phyloP scores from a whole-genome alignment of 2,113 vertebrate species.

The Ornithorhynchus anatinus region DNA sequence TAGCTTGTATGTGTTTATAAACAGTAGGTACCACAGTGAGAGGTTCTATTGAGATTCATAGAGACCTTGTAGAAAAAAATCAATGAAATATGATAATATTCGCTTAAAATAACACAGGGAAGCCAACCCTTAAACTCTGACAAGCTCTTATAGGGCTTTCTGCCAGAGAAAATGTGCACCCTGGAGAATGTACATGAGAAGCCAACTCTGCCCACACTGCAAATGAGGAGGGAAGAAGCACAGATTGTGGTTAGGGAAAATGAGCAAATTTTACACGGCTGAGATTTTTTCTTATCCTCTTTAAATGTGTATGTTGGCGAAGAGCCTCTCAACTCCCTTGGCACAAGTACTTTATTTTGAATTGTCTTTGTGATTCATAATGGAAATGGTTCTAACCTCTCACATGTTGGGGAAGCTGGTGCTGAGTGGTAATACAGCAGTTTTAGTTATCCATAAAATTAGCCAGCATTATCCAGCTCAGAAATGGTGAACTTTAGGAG shows the following conservation, averaged over 20 bases:
- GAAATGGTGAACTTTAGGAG: fast-evolving
- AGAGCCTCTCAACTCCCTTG: not conserved
- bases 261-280: not conserved
- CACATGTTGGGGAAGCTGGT: not conserved
- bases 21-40: not conserved
- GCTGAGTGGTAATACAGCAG: not conserved
- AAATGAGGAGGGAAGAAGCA: not conserved
- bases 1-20: not conserved
- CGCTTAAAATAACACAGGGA: not conserved
- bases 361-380: not conserved
- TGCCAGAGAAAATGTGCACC: not conserved
- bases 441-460: not conserved
- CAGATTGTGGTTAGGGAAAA: not conserved
- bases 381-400: conserved; percentile 18
- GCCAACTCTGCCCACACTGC: not conserved
- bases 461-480: not conserved
- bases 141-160: not conserved
- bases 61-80: not conserved
- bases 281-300: fast-evolving
- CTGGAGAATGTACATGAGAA: not conserved
- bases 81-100: not conserved
- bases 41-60: not conserved
- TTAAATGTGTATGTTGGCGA: not conserved
- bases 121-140: not conserved
- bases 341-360: not conserved